Base-by-base conservation (phyloP, 2,888 invertebrate species). In the Lycophotia porphyrea region DNA sequence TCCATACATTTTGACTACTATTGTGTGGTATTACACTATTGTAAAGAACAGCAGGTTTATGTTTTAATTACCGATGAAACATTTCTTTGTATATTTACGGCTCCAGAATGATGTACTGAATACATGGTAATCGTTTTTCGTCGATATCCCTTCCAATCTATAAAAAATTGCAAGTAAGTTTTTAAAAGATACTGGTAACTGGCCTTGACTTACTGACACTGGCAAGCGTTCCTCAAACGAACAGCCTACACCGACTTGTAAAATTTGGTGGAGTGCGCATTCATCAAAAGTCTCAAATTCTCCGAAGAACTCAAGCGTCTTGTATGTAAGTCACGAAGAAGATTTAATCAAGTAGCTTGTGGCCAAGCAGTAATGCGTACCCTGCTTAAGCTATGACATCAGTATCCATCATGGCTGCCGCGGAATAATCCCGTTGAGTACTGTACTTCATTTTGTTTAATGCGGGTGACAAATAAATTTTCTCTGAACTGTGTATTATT, bases 391-490 rank as follows among this genome's bases (percentile, higher is more conserved):
- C 27, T 2, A 47, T 81, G 84, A 81, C 84, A 80, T 81, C 81
- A 81, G 2, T 24, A 44, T 52, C 42, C 80, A 72, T 58, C 15
- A 80, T 84, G 74, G 80, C 47, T 21, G 47, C 42, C 52, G 39
- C 36, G 55, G 15, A 67, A 79, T 80, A 71, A 80, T 83, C 84
- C 80, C 67, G 67, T 36, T 39, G 71, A 71, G 66, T 63, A 21
- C n/a, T 65, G 83, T 78, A 79, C 83, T 71, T 71, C 83, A 71
- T 71, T 82, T 58, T 21, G 34, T 78, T 71, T 61, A 73, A 65
- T 13, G 24, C 13, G 42, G 67, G 49, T 84, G 84, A 84, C 81
- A 47, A 81, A 80, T 84, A 18, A 3, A 18, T 47, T 69, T 80
- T 69, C 80, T 55, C 47, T 44, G 65, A 71, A 83, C 15, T 82